Evolutionary conservation across 2,113 vertebrate species (phyloP).

Genomic region (Synodontis membranacea): DNA sequence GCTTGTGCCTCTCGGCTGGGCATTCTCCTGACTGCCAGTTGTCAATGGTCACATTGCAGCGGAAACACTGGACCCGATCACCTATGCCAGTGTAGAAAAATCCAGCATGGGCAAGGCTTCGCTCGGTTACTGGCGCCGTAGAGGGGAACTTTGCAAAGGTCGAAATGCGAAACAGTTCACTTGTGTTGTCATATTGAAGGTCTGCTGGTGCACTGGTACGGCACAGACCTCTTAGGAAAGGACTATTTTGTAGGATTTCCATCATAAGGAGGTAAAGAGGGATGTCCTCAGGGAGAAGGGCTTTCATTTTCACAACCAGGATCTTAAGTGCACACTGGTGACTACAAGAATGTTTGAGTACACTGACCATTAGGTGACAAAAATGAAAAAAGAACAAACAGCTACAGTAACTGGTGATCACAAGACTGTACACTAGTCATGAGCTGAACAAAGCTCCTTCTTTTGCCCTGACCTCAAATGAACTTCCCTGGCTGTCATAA

Average conservation of each 20-base stretch:
- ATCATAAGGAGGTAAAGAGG: conserved; percentile 71
- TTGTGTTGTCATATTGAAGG: conserved; percentile 87
- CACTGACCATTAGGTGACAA: neutral
- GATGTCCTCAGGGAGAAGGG: conserved; percentile 87
- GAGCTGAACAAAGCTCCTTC: neutral
- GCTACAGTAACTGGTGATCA: neutral
- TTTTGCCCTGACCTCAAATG: neutral
- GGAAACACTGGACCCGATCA: conserved; percentile 91
- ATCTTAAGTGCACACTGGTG: conserved; percentile 26
- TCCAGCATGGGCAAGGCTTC: conserved; percentile 90
- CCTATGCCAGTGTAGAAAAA: conserved; percentile 91
- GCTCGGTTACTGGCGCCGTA: conserved; percentile 76
- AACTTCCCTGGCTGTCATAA: neutral
- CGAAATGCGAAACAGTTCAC: conserved; percentile 91
- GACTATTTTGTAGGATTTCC: conserved; percentile 82
- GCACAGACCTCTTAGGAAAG: conserved; percentile 75
- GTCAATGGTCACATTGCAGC: conserved; percentile 84
- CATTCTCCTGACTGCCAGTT: conserved; percentile 91
- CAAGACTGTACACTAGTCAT: neutral
- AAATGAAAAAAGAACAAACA: neutral
- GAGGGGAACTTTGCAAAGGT: conserved; percentile 85
- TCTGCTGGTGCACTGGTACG: conserved; percentile 75
- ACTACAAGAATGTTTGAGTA: neutral
- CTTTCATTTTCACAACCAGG: conserved; percentile 69
- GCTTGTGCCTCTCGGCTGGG: conserved; percentile 85